Percentiles rank a stretch among this genome's conserved stretches.
Evolutionary conservation across 1,140 invertebrate genomes (phyloP).

Genomic region (Marisa cornuarietis): DNA sequence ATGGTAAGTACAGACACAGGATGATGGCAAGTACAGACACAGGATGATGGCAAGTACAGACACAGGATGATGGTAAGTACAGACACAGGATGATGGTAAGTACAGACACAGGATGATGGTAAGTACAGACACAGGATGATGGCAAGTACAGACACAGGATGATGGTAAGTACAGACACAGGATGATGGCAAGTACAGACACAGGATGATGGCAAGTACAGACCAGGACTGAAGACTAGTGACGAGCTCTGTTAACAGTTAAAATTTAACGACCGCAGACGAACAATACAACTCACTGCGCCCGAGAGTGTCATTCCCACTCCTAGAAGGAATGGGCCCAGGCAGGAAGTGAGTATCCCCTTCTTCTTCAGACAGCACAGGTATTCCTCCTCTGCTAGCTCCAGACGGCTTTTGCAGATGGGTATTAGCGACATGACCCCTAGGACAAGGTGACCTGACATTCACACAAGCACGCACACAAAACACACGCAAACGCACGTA

Average conservation of each 20-base stretch:
- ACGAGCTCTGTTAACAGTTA: not conserved
- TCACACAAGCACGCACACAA: no score
- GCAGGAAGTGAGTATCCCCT: slow-evolving; percentile 45
- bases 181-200: not conserved
- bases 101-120: not conserved
- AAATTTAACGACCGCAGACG: not conserved
- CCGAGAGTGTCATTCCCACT: slow-evolving; percentile 52
- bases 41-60: no score
- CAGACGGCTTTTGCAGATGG: slow-evolving; percentile 39
- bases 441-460: slow-evolving; percentile 49
- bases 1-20: not conserved
- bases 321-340: slow-evolving; percentile 52
- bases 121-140: not conserved
- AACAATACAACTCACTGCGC: slow-evolving; percentile 44
- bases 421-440: slow-evolving; percentile 45
- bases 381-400: slow-evolving; percentile 36
- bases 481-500: no score
- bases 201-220: not conserved
- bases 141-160: not conserved
- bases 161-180: not conserved
- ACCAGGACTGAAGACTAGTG: not conserved
- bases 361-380: slow-evolving; percentile 37
- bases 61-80: not conserved
- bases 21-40: no score
- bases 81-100: no score